phyloP scores from a whole-genome alignment of 2,113 vertebrate genomes.

The Rousettus leschenaultii region DNA sequence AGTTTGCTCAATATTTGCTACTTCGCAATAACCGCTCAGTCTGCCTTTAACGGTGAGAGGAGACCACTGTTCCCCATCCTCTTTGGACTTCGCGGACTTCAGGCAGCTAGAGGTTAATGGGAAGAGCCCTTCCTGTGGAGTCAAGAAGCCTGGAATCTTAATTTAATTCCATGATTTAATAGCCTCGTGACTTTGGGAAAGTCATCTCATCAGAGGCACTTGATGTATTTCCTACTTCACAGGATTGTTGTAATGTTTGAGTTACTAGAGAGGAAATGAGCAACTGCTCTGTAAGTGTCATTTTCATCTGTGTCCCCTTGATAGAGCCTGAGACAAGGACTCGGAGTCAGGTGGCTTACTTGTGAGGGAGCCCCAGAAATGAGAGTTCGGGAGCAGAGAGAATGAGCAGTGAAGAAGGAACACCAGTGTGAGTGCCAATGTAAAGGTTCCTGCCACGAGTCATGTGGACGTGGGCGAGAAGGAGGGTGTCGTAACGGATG shows the following conservation, averaged over 20 bases:
- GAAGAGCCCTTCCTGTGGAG: neutral
- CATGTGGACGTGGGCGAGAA: fast-evolving
- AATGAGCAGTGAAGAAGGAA: neutral
- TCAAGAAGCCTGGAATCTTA: neutral
- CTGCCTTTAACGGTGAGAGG: neutral
- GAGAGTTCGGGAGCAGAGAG: neutral
- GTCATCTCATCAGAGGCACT: neutral
- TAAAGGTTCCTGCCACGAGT: neutral
- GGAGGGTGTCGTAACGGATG: fast-evolving
- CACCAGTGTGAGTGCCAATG: fast-evolving
- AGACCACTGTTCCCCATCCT: neutral
- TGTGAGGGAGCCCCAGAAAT: neutral
- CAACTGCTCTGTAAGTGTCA: neutral
- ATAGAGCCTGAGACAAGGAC: neutral
- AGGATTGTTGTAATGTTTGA: neutral
- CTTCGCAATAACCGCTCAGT: fast-evolving
- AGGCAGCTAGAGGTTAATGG: neutral
- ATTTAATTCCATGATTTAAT: neutral
- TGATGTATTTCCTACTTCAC: neutral
- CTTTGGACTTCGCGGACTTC: neutral
- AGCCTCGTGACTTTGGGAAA: neutral
- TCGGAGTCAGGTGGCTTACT: neutral
- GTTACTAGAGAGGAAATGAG: neutral
- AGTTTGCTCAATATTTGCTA: neutral
- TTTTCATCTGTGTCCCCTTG: neutral